A percentile compares a stretch with the other conserved stretches of the same genome.
Conservation (phyloP, 1,140 invertebrate species). For the Achatina immaculata region DNA sequence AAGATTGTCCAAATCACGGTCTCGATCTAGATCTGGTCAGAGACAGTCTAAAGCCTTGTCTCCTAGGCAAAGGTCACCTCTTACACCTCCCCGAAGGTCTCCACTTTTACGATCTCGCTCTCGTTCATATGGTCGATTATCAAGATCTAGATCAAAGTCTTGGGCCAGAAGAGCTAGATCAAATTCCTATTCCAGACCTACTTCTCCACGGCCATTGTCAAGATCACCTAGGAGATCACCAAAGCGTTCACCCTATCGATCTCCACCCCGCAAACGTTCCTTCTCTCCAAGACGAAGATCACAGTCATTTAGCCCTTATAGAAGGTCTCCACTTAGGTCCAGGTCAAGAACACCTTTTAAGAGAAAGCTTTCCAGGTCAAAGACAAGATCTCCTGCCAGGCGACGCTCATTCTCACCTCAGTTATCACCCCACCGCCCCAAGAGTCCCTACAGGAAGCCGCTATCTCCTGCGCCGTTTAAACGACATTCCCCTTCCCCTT, state of each 20-base stretch:
- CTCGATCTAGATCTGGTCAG: conserved; percentile 14
- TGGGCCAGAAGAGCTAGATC: conserved; percentile 14
- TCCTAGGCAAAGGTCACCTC: neutral
- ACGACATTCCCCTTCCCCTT: neutral
- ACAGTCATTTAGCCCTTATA: neutral
- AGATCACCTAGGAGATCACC: conserved; percentile 24
- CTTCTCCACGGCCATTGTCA: neutral
- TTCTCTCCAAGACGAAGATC: conserved; percentile 2
- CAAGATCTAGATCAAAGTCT: conserved; percentile 27
- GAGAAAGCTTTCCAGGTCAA: neutral
- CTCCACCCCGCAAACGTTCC: conserved; percentile 13
- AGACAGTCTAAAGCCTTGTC: conserved; percentile 19
- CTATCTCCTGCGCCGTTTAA: conserved; percentile 13
- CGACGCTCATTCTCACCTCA: neutral
- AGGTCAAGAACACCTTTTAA: conserved; percentile 18
- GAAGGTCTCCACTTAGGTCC: conserved; percentile 2
- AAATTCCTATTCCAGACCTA: conserved; percentile 18
- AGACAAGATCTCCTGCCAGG: conserved; percentile 6
- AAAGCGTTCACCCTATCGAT: neutral
- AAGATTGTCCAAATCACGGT: conserved; percentile 3
- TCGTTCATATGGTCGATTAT: conserved; percentile 6
- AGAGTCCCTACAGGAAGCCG: conserved; percentile 29
- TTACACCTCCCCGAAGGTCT: conserved; percentile 2
- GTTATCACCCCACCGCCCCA: neutral
- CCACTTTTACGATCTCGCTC: conserved; percentile 11